Percentiles rank a stretch among this genome's conserved stretches.
phyloP scores from a whole-genome alignment of 2,113 vertebrate genomes.

The Neodon shergylaensis region DNA sequence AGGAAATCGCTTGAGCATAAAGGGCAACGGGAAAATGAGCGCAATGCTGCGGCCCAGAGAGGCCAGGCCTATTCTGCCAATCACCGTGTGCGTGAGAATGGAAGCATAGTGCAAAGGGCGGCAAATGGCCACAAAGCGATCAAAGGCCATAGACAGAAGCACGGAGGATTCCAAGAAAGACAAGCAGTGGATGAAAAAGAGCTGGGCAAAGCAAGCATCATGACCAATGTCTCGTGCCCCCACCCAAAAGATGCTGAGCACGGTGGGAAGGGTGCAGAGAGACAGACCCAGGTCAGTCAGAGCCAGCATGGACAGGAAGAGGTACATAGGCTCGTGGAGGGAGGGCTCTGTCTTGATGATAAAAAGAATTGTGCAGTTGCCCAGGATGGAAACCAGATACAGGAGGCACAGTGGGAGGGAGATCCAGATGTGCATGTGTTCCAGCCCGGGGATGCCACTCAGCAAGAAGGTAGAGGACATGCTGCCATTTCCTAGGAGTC shows the following conservation, averaged over 20 bases:
- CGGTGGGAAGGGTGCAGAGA: slow-evolving; percentile 77
- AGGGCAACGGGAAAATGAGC: slow-evolving; percentile 67
- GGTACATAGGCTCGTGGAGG: slow-evolving; percentile 80
- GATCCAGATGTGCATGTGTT: slow-evolving; percentile 70
- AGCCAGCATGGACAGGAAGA: slow-evolving; percentile 81
- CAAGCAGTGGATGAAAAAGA: slow-evolving; percentile 79
- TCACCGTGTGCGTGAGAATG: slow-evolving; percentile 67
- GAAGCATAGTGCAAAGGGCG: slow-evolving; percentile 75
- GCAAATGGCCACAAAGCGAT: slow-evolving; percentile 74
- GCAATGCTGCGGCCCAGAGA: slow-evolving; percentile 65
- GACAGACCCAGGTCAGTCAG: slow-evolving; percentile 77
- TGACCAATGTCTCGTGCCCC: slow-evolving; percentile 46
- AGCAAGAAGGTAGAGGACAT: slow-evolving; percentile 65
- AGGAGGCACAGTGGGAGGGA: slow-evolving; percentile 74
- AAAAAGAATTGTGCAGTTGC: slow-evolving; percentile 76
- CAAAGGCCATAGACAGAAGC: slow-evolving; percentile 75
- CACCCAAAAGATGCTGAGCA: slow-evolving; percentile 74
- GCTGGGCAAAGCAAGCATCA: slow-evolving; percentile 74
- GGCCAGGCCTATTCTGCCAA: slow-evolving; percentile 64
- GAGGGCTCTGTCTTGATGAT: slow-evolving; percentile 78
- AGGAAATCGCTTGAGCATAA: slow-evolving; percentile 75
- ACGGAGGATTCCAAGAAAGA: slow-evolving; percentile 80
- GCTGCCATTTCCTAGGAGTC: slow-evolving; percentile 30
- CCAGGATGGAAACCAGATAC: slow-evolving; percentile 77
- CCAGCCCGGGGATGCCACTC: slow-evolving; percentile 76